Evolutionary conservation across 2,888 invertebrate genomes (phyloP), one percentile per base, ranked within the genome.

Genomic region (Diploptera punctata): DNA sequence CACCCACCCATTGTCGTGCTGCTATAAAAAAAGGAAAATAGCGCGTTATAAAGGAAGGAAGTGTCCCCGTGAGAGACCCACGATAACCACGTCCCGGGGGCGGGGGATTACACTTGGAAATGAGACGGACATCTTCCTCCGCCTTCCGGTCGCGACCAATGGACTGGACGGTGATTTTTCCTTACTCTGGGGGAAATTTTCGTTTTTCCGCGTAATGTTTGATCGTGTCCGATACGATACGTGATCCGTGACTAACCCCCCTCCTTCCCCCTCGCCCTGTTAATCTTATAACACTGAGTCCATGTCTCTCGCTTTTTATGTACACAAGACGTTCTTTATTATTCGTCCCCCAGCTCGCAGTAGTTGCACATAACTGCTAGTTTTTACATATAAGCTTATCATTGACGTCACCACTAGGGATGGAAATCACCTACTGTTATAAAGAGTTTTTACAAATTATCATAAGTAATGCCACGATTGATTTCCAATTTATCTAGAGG

Each of bases 81-180:
- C 26, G 57, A 57, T 26, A 57, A 29, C 57, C 57, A 26, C 26
- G 16, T 16, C 16, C 0, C 24, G 65, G 19, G 24, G 65, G 54
- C 47, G 60, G 44, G 16, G 71, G 71, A 71, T 71, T 71, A 71
- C 71, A 71, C 71, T 71, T 71, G 71, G 71, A 71, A 67, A 71
- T 71, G 71, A 71, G 71, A 29, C 31, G 57, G 24, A 68, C 57
- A 19, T 57, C 57, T 57, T 33, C 10, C 33, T 10, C 33, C 10
- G 5, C 33, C 33, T 33, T 57, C 57, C 57, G 57, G 57, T 57
- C 57, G 57, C 26, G 29, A 24, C 26, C 57, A 57, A 57, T 57
- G 57, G 57, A 13, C 57, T 57, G 57, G 29, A 57, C 4, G 57
- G 57, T 57, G 31, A 57, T 57, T 57, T 19, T n/a, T 57, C 31